These are phyloP conservation scores for Anguilla marmorata DNA, from an alignment of 2,797 vertebrate species.

Conservation along the genomic window DNA sequence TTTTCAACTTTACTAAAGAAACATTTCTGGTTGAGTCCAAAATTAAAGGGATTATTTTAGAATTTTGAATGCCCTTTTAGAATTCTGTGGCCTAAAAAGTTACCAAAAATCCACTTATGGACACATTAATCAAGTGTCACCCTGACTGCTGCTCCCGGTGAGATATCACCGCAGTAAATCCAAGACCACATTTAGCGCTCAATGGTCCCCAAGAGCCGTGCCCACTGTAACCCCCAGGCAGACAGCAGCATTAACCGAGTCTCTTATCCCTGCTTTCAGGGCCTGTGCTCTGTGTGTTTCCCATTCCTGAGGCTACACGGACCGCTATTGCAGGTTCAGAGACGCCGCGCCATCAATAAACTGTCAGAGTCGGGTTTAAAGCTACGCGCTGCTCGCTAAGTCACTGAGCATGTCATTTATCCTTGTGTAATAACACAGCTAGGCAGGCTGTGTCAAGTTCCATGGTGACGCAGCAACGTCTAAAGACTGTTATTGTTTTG, in stretches of 20 bases:
- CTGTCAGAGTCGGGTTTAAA: not conserved
- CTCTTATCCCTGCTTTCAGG: constrained; percentile 36
- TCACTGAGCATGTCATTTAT: not conserved
- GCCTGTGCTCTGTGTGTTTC: not conserved
- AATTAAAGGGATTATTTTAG: not conserved
- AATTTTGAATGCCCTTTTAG: not conserved
- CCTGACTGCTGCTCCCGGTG: not conserved
- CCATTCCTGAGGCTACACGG: not conserved
- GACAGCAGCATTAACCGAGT: constrained; percentile 42
- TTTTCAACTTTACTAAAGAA: not conserved
- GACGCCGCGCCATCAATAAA: not conserved
- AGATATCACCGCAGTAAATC: not conserved
- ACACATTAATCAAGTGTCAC: not conserved
- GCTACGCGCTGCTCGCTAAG: not conserved
- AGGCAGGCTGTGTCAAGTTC: not conserved
- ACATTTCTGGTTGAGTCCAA: not conserved
- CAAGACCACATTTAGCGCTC: not conserved
- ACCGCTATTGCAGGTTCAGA: not conserved
- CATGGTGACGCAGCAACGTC: not conserved
- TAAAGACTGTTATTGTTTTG: not conserved
- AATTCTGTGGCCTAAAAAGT: not conserved
- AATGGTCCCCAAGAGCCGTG: not conserved
- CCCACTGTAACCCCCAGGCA: constrained; percentile 31
- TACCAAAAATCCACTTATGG: not conserved
- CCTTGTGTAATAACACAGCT: not conserved